Conservation (phyloP, 2,797 vertebrate species). For the Synanceia verrucosa region DNA sequence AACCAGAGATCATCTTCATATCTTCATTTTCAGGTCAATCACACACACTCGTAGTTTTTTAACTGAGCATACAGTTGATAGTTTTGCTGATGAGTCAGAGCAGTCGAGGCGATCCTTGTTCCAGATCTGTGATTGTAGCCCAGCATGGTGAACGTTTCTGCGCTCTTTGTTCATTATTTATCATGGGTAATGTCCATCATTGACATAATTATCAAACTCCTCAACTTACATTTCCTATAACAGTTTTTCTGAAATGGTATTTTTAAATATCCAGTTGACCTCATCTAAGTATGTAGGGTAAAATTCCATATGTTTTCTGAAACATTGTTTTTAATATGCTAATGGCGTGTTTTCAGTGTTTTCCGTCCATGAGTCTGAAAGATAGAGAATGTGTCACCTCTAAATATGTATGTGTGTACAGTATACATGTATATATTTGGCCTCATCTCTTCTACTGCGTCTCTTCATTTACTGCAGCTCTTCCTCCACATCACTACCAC, state of each 20-base stretch:
- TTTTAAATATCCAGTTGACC: too few species aligned
- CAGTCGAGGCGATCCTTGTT: too few species aligned
- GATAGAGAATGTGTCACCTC: not conserved
- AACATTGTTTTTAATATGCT: too few species aligned
- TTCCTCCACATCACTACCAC: not conserved
- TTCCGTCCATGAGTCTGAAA: too few species aligned
- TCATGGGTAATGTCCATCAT: not conserved
- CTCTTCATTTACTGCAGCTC: not conserved
- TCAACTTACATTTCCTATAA: too few species aligned
- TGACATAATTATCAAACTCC: too few species aligned
- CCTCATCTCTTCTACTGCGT: not conserved
- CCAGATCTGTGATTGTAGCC: too few species aligned
- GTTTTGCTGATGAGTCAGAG: not conserved
- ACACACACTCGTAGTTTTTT: not conserved
- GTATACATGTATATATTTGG: not conserved
- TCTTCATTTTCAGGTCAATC: not conserved
- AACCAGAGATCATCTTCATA: not conserved
- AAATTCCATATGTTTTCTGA: too few species aligned
- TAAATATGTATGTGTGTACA: not conserved
- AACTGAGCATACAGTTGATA: not conserved
- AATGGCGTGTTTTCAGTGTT: too few species aligned
- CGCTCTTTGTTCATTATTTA: too few species aligned
- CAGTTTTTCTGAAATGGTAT: too few species aligned
- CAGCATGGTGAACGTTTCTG: not conserved
- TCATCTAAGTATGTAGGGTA: too few species aligned